Evolutionary conservation across 2,797 vertebrate genomes (phyloP), one percentile per base, ranked within the genome.

Genomic region (Smutsia temminckii): DNA sequence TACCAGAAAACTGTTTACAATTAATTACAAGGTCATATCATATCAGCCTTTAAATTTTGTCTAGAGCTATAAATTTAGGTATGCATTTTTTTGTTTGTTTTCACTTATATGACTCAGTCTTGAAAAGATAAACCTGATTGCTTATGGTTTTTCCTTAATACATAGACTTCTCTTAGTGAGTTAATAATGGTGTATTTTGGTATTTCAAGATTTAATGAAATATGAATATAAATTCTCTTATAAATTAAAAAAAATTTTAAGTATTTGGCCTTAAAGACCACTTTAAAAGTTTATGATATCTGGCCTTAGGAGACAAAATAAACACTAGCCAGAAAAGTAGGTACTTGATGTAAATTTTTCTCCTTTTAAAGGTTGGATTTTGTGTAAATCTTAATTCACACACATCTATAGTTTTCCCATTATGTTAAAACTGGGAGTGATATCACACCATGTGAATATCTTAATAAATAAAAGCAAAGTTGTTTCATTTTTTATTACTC

Each of bases 121-220:
- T 79, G n/a, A 74, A 94, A 89, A 71, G 77, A 32, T 94, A n/a
- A 88, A 32, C 18, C 13, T 91, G 29, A 64, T 87, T 77, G 37
- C 64, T 85, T 88, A 53, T 32, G 23, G 53, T 57, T 84, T 83
- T 71, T 63, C 12, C 63, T 66, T 79, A 88, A 78, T 64, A 59
- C 1, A 10, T 83, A 72, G 37, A 61, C 79, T 94, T 16, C 23
- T 49, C 59, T 63, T 51, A 85, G 68, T 90, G 14, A 21, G 27
- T 96, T 83, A 49, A 6, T 86, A 77, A 40, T 90, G 13, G 7
- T 83, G 88, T 71, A 42, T 95, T 90, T 94, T 55, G 10, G 17
- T 83, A 66, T 72, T 72, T 89, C 78, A 78, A 66, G 49, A 61
- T 83, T 92, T 94, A 94, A 80, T 85, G 8, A 92, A 85, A 91